Base-by-base conservation (phyloP, 2,888 invertebrate genomes). In the Caenorhabditis japonica region DNA sequence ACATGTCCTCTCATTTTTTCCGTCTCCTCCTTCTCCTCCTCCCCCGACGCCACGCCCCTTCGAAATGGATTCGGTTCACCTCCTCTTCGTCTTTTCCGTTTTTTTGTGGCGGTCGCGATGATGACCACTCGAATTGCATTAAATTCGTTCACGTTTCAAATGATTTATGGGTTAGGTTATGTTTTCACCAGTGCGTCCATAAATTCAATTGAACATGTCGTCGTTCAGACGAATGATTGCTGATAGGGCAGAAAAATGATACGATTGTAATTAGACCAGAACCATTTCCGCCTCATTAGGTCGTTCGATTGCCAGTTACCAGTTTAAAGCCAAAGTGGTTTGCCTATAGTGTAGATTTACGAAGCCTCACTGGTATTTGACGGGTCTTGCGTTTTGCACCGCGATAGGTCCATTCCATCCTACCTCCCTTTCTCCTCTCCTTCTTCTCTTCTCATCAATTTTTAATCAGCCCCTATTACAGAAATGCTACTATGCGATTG, bases 121-220 rank as follows among this genome's bases (percentile, higher is more conserved):
- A 51, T 51, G 49, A 60, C 43, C 33, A 58, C 43, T 46, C 44
- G 49, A 3, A 12, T 10, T 13, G 27, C 44, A 30, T 43, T 41
- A 30, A 12, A 44, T 64, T 55, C 47, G 47, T 64, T 64, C 62
- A 64, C 62, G 62, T 64, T 64, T 64, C 62, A 64, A 55, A 39
- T 55, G 62, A 64, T 64, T 64, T 64, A 64, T 64, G 55, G 62
- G 62, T 64, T 64, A 64, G 43, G 53, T 19, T 17, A n/a, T n/a
- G n/a, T n/a, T n/a, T n/a, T n/a, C n/a, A n/a, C n/a, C n/a, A n/a
- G n/a, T n/a, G n/a, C n/a, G n/a, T n/a, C n/a, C n/a, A n/a, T n/a
- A n/a, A n/a, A n/a, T n/a, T n/a, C n/a, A n/a, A n/a, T n/a, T n/a
- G n/a, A n/a, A n/a, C n/a, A n/a, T n/a, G n/a, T n/a, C n/a, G n/a